Evolutionary conservation across 2,888 invertebrate genomes (phyloP).

Genomic region (Tyria jacobaeae): DNA sequence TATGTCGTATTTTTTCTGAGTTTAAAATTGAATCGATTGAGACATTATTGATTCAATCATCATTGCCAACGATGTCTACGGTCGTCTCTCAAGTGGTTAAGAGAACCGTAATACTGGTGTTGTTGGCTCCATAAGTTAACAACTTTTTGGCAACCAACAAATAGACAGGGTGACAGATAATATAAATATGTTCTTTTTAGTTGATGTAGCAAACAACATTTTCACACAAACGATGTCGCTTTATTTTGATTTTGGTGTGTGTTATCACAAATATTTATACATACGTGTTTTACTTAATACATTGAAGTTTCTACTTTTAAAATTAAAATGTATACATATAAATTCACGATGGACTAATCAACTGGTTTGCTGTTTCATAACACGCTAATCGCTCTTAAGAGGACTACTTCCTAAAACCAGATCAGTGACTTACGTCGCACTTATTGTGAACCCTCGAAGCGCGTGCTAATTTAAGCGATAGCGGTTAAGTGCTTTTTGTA

Average conservation of each 20-base stretch:
- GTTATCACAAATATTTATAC: no score
- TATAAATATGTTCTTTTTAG: no score
- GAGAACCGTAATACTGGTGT: no score
- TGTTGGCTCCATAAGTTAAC: no score
- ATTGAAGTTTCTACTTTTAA: no score
- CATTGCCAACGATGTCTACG: background rate
- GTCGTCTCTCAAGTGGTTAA: no score
- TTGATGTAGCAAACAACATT: no score
- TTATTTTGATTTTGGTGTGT: no score
- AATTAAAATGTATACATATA: no score
- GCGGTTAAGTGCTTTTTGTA: slow-evolving; percentile 39
- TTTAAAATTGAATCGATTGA: background rate
- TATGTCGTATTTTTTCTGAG: no score
- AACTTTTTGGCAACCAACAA: background rate
- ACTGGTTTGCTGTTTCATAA: background rate
- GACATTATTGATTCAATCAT: background rate
- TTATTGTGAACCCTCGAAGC: slow-evolving; percentile 42
- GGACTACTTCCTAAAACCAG: slow-evolving; percentile 24
- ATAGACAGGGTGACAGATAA: background rate
- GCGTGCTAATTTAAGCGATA: slow-evolving; percentile 46
- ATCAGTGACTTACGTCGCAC: slow-evolving; percentile 29
- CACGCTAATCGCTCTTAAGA: slow-evolving; percentile 28
- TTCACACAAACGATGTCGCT: no score
- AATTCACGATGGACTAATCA: background rate
- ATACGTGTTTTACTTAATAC: no score